Conservation (phyloP, 2,888 invertebrate species). For the Drosophila pseudotalamancana region DNA sequence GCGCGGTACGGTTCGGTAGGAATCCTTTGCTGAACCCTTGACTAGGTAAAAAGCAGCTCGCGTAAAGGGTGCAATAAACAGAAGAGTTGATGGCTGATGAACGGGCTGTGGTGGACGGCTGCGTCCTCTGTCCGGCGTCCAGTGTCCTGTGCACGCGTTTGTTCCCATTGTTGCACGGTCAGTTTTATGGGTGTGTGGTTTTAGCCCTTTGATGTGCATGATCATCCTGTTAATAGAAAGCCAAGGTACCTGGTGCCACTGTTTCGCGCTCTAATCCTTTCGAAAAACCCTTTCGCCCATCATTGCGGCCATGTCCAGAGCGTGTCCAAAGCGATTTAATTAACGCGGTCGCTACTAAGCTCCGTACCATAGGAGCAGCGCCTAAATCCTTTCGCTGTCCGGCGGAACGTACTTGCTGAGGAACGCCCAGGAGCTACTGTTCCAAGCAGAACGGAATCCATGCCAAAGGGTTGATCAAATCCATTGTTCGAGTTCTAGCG, state of each 20-base stretch:
- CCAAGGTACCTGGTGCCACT: constrained; percentile 37
- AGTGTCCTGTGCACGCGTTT: constrained; percentile 19
- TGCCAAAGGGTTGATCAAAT: constrained; percentile 18
- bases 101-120: constrained; percentile 29
- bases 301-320: constrained; percentile 38
- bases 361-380: constrained; percentile 35
- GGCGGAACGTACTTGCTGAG: constrained; percentile 52
- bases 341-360: constrained; percentile 69
- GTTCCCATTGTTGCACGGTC: constrained; percentile 59
- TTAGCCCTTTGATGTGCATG: constrained; percentile 83
- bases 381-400: constrained; percentile 61
- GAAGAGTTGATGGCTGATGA: constrained; percentile 59
- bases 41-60: constrained; percentile 68
- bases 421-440: constrained; percentile 70
- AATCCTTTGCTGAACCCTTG: constrained; percentile 50
- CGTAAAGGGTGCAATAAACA: constrained; percentile 71
- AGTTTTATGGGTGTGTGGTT: constrained; percentile 83
- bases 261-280: constrained; percentile 64
- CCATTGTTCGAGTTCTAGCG: constrained; percentile 53
- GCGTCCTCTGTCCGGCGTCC: constrained; percentile 18
- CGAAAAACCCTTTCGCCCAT: constrained; percentile 52
- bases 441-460: constrained; percentile 18
- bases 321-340: constrained; percentile 80
- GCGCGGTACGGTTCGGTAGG: neutral
- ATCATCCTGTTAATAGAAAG: constrained; percentile 83